Evolutionary conservation across 1,140 invertebrate species (phyloP).

Genomic region (Pogonognathellus flavescens): DNA sequence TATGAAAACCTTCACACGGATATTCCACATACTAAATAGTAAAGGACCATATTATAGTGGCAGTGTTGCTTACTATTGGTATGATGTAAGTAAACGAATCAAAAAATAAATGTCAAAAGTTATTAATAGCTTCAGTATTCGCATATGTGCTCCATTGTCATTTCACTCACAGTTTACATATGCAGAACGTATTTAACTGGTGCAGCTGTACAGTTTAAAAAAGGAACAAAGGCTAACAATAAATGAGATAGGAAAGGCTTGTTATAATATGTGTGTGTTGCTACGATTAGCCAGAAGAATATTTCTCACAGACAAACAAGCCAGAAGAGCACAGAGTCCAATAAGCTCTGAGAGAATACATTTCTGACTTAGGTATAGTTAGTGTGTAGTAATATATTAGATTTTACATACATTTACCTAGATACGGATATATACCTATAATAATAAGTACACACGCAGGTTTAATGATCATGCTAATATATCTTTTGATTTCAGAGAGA

Average conservation of each 20-base stretch:
- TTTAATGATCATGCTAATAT: too few species aligned
- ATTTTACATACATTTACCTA: too few species aligned
- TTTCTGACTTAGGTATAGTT: too few species aligned
- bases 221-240: conserved; percentile 14
- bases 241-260: conserved; percentile 19
- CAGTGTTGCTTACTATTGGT: background rate
- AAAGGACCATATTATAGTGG: background rate
- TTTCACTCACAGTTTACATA: background rate
- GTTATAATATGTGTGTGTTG: background rate
- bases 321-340: background rate
- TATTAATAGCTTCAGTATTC: conserved; percentile 41
- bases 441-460: too few species aligned
- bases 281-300: background rate
- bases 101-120: conserved; percentile 43
- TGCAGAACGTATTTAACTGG: conserved; percentile 10
- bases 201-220: conserved; percentile 40
- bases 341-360: too few species aligned
- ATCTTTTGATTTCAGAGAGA: too few species aligned
- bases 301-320: background rate
- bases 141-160: conserved; percentile 44
- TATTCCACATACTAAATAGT: background rate
- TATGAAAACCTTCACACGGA: too few species aligned
- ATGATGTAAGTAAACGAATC: conserved; percentile 19
- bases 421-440: too few species aligned
- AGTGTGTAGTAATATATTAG: too few species aligned